Base-by-base conservation (phyloP, 1,140 invertebrate species). In the Galleria mellonella region DNA sequence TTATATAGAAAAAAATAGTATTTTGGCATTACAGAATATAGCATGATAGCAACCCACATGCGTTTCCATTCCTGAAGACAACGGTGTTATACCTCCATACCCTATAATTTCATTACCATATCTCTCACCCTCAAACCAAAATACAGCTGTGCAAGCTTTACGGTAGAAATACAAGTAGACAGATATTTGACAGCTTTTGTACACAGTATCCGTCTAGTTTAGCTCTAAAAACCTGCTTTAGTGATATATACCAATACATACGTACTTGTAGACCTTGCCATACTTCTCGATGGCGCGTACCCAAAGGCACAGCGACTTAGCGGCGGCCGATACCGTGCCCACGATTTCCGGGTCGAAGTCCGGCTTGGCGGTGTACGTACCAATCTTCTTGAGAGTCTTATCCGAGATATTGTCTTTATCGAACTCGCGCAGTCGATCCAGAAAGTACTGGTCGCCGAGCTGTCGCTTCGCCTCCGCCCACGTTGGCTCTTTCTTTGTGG, bases 261-360 rank as follows among this genome's bases (percentile, higher is more conserved):
- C 82, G 83, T 63, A 92, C 91, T 90, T 92, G 85, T 92, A 96
- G 33, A 96, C 91, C 84, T 93, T 92, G 3, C 92, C 94, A 71
- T 97, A 97, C 65, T 96, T 91, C 69, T 96, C 93, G 78, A 97
- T 96, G 3, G 95, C 95, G 51, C 94, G 88, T n/a, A 96, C 95
- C 96, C 95, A 96, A 69, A 94, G 91, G 69, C 94, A 94, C 11
- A 97, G 82, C 9, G 94, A 96, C 82, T 94, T 94, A 8, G 94
- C 94, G 1, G 94, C 95, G 1, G 88, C 60, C 0, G 94, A 94
- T 11, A 94, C 92, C n/a, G 89, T 87, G 1, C 92, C 93, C 2
- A 96, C 92, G 74, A 94, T 95, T 32, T 95, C 92, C 0, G 95
- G 95, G 47, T 95, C 91, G 71, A 97, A 95, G 78, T 97, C 94